Evolutionary conservation across 2,113 vertebrate genomes (phyloP), one percentile per base, ranked within the genome.

Genomic region (Aix galericulata): DNA sequence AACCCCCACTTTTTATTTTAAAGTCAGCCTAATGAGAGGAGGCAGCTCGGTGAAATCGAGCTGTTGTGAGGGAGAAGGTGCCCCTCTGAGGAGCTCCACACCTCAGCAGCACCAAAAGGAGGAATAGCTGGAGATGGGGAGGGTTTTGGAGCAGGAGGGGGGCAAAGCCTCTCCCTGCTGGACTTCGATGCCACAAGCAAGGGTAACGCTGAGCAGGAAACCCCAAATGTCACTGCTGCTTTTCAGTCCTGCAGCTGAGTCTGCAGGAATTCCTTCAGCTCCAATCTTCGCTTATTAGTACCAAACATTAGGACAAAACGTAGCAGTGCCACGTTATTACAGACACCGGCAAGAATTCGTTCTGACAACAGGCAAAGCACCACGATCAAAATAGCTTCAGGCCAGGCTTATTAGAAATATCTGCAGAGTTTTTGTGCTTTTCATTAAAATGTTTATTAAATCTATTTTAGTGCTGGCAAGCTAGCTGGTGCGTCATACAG

Each of bases 101-200:
- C 17, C 7, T 5, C 5, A 13, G 17, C n/a, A 4, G n/a, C 2
- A 2, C 48, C 22, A 12, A 5, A 6, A 15, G 68, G 22, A 29
- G 48, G 48, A 29, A 8, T 11, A 12, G 17, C 17, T 8, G 56
- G 56, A 34, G 42, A 4, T 17, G 4, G 8, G 22, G 56, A 11
- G 10, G 10, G 2, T 5, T 3, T n/a, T 36, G 56, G 42, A 27
- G 55, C 55, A 14, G 31, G 16, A 32, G 56, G 50, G 50, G 2
- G 23, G 25, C 9, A 38, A 13, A 46, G 40, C 50, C 14, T 17
- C 67, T 34, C 17, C 3, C 32, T 13, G 25, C 14, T 31, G 31
- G 31, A 21, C 21, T 38, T 26, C 2, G 7, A 16, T 2, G 5
- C 14, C 59, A 29, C 50, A 34, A 6, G 29, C n/a, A 11, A 13